Evolutionary conservation across 2,113 vertebrate genomes (phyloP), one percentile per base, ranked within the genome.

Genomic region (Misgurnus anguillicaudatus): DNA sequence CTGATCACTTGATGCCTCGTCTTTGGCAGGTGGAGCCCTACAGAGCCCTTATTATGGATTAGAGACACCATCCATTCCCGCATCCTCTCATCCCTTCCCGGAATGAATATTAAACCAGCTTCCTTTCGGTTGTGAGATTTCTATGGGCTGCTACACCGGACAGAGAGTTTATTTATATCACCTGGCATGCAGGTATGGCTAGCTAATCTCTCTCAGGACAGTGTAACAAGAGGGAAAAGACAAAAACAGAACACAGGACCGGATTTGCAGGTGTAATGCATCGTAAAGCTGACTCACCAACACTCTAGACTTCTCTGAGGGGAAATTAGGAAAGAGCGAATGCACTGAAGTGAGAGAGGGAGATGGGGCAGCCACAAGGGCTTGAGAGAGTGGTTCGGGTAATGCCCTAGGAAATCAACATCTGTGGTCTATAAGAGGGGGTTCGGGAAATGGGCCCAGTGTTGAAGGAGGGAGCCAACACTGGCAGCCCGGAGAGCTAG

Each of bases 1-100:
- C 69, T 80, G 82, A 91, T 91, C 85, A 87, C 80, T 86, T 81
- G 82, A 80, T 60, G 53, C 76, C 55, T 68, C 82, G 69, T 80
- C 77, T 82, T 74, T 89, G 83, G 85, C 87, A 86, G 78, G 72
- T 80, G 81, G 77, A 83, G 80, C 80, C 61, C 78, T 75, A 8
- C 82, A 75, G 82, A 77, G 82, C 76, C 81, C 84, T 87, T 87
- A 83, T 63, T 87, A 81, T 72, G 63, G 67, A 83, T 72, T 74
- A 61, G 75, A 85, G 75, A n/a, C 36, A 77, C 31, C 69, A 47
- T 31, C 41, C 58, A 42, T 80, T 77, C 82, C 19, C 45, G 67
- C 64, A n/a, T 64, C 66, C 66, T 61, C 63, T 53, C 80, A 19
- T 45, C 60, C 14, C 4, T 62, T 74, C 31, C 53, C 65, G 42